Base-by-base conservation (phyloP, 2,888 invertebrate genomes). In the Drosophila subsilvestris region DNA sequence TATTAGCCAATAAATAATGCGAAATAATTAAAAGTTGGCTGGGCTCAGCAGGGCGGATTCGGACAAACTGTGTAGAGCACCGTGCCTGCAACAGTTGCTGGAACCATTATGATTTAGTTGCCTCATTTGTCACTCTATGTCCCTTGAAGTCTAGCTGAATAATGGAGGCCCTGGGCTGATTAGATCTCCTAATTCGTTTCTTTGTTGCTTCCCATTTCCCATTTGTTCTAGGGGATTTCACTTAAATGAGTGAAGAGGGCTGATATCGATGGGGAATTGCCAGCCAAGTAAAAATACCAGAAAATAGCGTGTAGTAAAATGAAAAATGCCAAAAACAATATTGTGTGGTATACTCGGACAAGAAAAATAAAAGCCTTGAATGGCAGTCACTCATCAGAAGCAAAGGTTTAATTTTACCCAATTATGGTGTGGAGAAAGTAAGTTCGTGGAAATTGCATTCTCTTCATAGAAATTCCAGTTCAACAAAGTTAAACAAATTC, bases 91-190 rank as follows among this genome's bases (percentile, higher is more conserved):
- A 12, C 81, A 79, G 74, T 79, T 66, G 82, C 78, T 78, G 85
- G 74, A 82, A 76, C 70, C 74, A 73, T 78, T 82, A 82, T 82
- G 85, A 82, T 82, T 82, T 82, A 82, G 81, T 73, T 85, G 70
- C 70, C 70, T 68, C 69, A 70, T 70, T 70, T 70, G 59, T 55
- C 67, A 62, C 47, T 48, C 53, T 60, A 73, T 63, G 66, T 63
- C 50, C 71, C 63, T 48, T 76, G 58, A 53, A 50, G 50, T 56
- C 53, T 22, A 27, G 69, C 54, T 68, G 67, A 73, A 73, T 51
- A 32, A 51, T 51, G 51, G 32, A 10, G 29, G 17, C 18, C 50
- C 32, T 14, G 50, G 50, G 27, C 63, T 42, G 51, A 27, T 27
- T 18, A n/a, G 32, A 29, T 51, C 37, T 32, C 49, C 63, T 60